A percentile compares a stretch with the other conserved stretches of the same genome.
phyloP scores from a whole-genome alignment of 2,888 invertebrate species.

The Hemistola chrysoprasaria region DNA sequence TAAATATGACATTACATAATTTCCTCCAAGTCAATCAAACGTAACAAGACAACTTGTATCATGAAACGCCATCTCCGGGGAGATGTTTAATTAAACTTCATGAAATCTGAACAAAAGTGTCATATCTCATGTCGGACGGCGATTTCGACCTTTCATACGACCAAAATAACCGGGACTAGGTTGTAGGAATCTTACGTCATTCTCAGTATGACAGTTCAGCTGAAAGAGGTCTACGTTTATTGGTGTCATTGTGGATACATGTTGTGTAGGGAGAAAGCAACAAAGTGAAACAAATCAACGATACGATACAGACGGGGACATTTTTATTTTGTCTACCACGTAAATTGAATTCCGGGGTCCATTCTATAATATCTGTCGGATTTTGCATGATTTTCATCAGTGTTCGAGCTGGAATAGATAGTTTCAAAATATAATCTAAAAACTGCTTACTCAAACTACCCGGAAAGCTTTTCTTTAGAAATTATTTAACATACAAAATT shows the following conservation, averaged over 20 bases:
- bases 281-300: conserved; percentile 72
- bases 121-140: conserved; percentile 49
- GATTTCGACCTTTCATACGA: conserved; percentile 44
- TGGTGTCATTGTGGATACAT: conserved; percentile 46
- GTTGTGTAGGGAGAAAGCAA: conserved; percentile 48
- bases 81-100: conserved; percentile 66
- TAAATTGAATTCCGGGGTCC: conserved; percentile 75
- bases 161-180: conserved; percentile 39
- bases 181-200: conserved; percentile 26
- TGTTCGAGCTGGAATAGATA: no score
- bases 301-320: conserved; percentile 56
- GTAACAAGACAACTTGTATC: conserved; percentile 38
- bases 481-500: no score
- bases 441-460: no score
- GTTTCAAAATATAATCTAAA: no score
- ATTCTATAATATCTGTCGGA: conserved; percentile 54
- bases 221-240: conserved; percentile 36
- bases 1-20: conserved; percentile 36
- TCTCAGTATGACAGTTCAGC: conserved; percentile 11
- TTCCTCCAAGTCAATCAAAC: conserved; percentile 67
- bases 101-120: conserved; percentile 58
- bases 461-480: no score
- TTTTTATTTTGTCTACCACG: conserved; percentile 75
- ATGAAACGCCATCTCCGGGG: conserved; percentile 39
- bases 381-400: conserved; percentile 17